phyloP scores from a whole-genome alignment of 2,888 invertebrate genomes.

The Lottia gigantea region DNA sequence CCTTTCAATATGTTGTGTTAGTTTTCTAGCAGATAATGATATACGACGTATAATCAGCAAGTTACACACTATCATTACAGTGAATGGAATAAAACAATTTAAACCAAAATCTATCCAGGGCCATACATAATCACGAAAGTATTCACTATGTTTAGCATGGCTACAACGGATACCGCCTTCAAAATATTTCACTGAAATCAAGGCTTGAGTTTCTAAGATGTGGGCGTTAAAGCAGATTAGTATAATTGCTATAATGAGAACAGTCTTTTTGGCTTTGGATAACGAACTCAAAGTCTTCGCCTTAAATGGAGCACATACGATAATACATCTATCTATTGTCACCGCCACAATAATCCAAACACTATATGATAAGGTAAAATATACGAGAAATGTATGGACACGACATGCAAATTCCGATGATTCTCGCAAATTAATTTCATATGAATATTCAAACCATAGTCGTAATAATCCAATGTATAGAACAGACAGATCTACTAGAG shows the following conservation, averaged over 20 bases:
- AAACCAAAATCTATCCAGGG: constrained; percentile 55
- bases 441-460: constrained; percentile 41
- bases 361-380: constrained; percentile 51
- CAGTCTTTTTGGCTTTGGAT: constrained; percentile 39
- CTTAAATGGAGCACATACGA: constrained; percentile 55
- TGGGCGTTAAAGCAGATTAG: constrained; percentile 52
- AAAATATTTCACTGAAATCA: constrained; percentile 12
- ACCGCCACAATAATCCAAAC: constrained; percentile 62
- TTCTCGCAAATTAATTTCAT: constrained; percentile 38
- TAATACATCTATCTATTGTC: constrained; percentile 59
- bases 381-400: constrained; percentile 58
- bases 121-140: constrained; percentile 34
- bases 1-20: constrained; percentile 26
- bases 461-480: constrained; percentile 28
- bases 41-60: constrained; percentile 47
- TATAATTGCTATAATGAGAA: constrained; percentile 31
- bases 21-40: constrained; percentile 29
- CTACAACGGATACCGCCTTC: constrained; percentile 15
- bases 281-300: constrained; percentile 49
- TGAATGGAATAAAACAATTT: constrained; percentile 47
- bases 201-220: constrained; percentile 55
- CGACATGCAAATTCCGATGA: constrained; percentile 51
- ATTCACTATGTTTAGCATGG: neutral
- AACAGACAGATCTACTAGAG: constrained; percentile 27
- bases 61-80: constrained; percentile 49